Evolutionary conservation across 2,797 vertebrate genomes (phyloP).

Genomic region (Sebastes steindachneri): DNA sequence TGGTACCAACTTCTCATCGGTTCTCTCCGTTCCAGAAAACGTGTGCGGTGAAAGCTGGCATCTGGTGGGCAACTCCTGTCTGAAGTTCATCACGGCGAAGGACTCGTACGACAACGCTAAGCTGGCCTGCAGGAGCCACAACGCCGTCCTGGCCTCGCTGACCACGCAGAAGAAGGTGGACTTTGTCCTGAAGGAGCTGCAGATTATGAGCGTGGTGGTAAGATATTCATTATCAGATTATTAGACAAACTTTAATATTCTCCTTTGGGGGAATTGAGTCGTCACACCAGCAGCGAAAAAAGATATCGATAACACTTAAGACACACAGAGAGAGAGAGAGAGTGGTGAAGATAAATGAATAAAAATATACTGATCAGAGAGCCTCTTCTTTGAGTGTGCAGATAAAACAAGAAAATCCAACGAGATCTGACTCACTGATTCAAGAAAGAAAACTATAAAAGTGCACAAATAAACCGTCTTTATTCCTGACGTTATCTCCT

Average conservation of each 20-base stretch:
- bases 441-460: not conserved
- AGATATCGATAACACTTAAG: not conserved
- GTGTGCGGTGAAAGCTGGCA: constrained; percentile 95
- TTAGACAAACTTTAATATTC: not conserved
- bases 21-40: constrained; percentile 83
- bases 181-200: constrained; percentile 94
- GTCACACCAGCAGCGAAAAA: not conserved
- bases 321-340: not conserved
- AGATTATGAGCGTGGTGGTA: constrained; percentile 90
- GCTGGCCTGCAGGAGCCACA: constrained; percentile 90
- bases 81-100: constrained; percentile 91
- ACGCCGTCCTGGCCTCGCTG: constrained; percentile 92
- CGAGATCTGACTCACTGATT: not conserved
- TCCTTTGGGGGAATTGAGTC: not conserved
- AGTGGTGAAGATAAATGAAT: not conserved
- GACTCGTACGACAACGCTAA: constrained; percentile 96
- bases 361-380: not conserved
- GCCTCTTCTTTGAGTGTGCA: not conserved
- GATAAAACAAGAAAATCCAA: not conserved
- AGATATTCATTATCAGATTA: constrained; percentile 56
- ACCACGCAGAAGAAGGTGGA: constrained; percentile 96
- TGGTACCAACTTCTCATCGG: accelerated
- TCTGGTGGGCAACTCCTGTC: constrained; percentile 94
- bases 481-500: not conserved
- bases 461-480: not conserved